phyloP scores from a whole-genome alignment of 1,140 invertebrate species.

The Lysiphlebus fabarum region DNA sequence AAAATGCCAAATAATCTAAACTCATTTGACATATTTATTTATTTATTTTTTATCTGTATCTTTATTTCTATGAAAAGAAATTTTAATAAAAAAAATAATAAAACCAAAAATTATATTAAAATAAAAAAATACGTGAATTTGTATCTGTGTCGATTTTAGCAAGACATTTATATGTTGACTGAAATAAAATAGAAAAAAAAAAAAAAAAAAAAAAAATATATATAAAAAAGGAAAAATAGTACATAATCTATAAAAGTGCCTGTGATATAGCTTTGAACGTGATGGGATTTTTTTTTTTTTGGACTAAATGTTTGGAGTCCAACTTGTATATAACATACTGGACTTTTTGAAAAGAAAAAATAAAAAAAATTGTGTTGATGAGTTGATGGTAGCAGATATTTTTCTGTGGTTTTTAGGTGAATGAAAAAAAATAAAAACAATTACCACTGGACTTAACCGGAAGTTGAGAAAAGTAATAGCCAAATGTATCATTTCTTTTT shows the following conservation, averaged over 20 bases:
- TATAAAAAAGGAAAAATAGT: conserved; percentile 7
- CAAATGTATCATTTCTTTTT: conserved; percentile 20
- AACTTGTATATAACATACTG: background rate
- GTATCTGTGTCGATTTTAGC: conserved; percentile 2
- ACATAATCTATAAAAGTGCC: conserved; percentile 31
- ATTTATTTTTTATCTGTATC: conserved; percentile 7
- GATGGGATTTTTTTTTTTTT: conserved; percentile 16
- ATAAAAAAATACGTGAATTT: conserved; percentile 23
- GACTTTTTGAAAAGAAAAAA: background rate
- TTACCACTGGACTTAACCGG: conserved; percentile 27
- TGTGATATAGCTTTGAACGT: conserved; percentile 28
- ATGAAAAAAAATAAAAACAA: conserved; percentile 21
- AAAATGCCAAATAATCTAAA: conserved; percentile 24
- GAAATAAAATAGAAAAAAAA: conserved; percentile 1
- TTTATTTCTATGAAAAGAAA: conserved; percentile 10
- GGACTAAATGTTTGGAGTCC: conserved; percentile 4
- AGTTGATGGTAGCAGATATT: no score
- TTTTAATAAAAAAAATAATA: conserved; percentile 8
- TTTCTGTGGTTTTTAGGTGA: background rate
- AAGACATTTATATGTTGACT: no score
- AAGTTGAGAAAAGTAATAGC: conserved; percentile 28
- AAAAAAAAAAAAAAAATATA: conserved; percentile 17
- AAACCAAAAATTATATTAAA: conserved; percentile 5
- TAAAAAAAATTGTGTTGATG: background rate
- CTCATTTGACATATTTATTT: conserved; percentile 21